phyloP scores from a whole-genome alignment of 2,888 invertebrate genomes.

The Melanophora roralis region DNA sequence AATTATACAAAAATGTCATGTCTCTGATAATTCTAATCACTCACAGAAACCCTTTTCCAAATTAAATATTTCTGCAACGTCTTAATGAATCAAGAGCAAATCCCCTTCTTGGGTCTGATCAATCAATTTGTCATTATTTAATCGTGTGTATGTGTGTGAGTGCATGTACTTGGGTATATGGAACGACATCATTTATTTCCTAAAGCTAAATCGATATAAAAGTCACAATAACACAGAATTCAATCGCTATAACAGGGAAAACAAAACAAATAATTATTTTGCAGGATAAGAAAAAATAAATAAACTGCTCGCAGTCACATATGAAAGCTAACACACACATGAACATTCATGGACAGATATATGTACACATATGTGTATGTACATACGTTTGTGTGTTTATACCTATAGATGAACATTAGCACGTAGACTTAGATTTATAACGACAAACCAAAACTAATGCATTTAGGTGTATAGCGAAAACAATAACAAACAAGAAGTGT shows the following conservation, averaged over 20 bases:
- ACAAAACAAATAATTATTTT: conserved; percentile 18
- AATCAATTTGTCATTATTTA: conserved; percentile 43
- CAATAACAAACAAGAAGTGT: not conserved
- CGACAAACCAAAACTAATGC: not conserved
- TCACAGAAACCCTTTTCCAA: conserved; percentile 1
- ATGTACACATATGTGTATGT: too few relatives aligned
- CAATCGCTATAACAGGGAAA: not conserved
- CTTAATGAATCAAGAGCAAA: conserved; percentile 38
- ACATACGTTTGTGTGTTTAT: too few relatives aligned
- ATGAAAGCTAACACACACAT: not conserved
- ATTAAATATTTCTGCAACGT: conserved; percentile 19
- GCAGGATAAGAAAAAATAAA: not conserved
- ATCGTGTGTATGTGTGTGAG: not conserved
- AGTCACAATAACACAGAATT: conserved; percentile 9
- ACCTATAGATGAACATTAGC: not conserved
- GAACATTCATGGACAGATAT: too few relatives aligned
- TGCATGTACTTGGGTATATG: not conserved
- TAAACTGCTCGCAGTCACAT: not conserved
- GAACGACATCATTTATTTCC: conserved; percentile 13
- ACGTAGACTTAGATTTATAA: not conserved
- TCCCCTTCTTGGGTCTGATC: conserved; percentile 32
- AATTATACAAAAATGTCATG: conserved; percentile 27
- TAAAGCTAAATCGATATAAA: conserved; percentile 5
- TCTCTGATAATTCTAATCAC: conserved; percentile 21
- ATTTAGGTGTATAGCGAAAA: conserved; percentile 12